Base-by-base conservation (phyloP, 2,888 invertebrate genomes). In the Melipona bicolor region DNA sequence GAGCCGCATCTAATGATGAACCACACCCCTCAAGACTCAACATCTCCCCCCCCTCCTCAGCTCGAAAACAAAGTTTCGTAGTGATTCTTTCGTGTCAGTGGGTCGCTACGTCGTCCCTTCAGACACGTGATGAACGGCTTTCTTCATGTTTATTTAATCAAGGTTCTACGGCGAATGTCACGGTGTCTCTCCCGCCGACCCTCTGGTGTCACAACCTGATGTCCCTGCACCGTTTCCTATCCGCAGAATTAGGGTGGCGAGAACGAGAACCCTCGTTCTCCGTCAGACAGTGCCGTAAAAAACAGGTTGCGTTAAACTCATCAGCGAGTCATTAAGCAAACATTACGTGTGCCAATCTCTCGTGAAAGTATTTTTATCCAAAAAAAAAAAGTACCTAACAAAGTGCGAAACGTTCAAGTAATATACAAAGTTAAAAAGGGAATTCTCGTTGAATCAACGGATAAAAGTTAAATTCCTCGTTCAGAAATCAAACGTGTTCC, bases 131-230 rank as follows among this genome's bases (percentile, higher is more conserved):
- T 89, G 79, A 79, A 84, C 84, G 77, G 83, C 81, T 85, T 84
- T 87, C 89, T 90, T 90, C 87, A 87, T 90, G 90, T 90, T 90
- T 90, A 90, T 90, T 90, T 90, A 91, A 90, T 90, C 90, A 85
- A 87, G 86, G 85, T 86, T 87, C 91, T 78, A 78, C 83, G 89
- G 73, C 85, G 81, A 87, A 85, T 81, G 87, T 89, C 89, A 88
- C 86, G 84, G 71, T 76, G 78, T 71, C 75, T 84, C 77, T 64
- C 75, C 56, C 79, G 65, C 72, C 71, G 43, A 78, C 81, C 84
- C 83, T 70, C 62, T 79, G 56, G 82, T 91, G 89, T 90, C 91
- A 88, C 79, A 80, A 71, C 71, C 86, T 85, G 89, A 90, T 89
- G 89, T 90, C 89, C 89, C 90, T 87, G 81, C 89, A 83, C 85